Percentiles rank a stretch among this genome's conserved stretches.
These are phyloP conservation scores for Drosophila sturtevanti DNA, from an alignment of 1,140 invertebrate genomes.

Conservation along the genomic window DNA sequence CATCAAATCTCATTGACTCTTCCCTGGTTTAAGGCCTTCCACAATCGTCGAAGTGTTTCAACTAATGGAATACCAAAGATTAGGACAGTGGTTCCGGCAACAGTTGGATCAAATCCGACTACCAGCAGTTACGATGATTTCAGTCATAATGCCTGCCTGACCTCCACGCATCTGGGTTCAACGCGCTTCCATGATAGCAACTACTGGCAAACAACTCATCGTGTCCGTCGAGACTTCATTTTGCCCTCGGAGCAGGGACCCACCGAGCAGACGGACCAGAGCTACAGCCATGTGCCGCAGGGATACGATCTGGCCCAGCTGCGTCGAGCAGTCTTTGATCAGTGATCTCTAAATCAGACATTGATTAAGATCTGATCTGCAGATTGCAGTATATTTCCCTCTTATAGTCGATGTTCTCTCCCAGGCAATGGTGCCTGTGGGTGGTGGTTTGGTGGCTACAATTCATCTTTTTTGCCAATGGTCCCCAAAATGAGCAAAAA, in stretches of 20 bases:
- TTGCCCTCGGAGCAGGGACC: background rate
- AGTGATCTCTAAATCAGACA: background rate
- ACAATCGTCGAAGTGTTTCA: conserved; percentile 4
- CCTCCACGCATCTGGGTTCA: background rate
- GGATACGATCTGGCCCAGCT: background rate
- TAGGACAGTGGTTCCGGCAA: background rate
- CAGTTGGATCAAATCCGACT: background rate
- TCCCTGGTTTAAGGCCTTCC: conserved; percentile 21
- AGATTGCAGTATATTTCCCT: background rate
- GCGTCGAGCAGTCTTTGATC: background rate
- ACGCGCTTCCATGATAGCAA: background rate
- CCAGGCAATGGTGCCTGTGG: background rate
- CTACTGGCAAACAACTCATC: background rate
- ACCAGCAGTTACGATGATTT: background rate
- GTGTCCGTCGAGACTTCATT: background rate
- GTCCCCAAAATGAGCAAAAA: conserved; percentile 4
- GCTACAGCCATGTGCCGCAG: background rate
- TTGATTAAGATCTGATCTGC: background rate
- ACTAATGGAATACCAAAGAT: background rate
- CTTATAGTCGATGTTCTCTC: background rate
- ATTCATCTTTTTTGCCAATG: conserved; percentile 21
- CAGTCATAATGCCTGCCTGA: background rate
- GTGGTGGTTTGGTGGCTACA: conserved; percentile 21
- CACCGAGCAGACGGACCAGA: conserved; percentile 3
- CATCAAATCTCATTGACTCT: conserved; percentile 29